These are phyloP conservation scores for Eumerus sabulonum DNA, from an alignment of 2,888 invertebrate species.

Conservation along the genomic window DNA sequence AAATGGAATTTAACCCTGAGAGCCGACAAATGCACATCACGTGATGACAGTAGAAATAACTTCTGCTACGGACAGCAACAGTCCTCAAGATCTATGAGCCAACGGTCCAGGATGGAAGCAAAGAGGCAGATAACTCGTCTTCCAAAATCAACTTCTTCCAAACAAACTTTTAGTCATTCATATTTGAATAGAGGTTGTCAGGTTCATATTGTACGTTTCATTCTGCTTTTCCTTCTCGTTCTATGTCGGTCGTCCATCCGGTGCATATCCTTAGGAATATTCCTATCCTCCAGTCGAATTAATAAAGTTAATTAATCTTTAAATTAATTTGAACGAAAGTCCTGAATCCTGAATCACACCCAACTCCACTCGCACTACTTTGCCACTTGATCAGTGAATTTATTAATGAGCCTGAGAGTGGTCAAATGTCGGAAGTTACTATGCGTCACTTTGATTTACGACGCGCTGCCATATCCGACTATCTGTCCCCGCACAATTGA, in stretches of 20 bases:
- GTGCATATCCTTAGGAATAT: slow-evolving; percentile 30
- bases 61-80: too few relatives aligned
- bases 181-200: slow-evolving; percentile 44
- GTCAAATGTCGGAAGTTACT: slow-evolving; percentile 23
- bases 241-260: slow-evolving; percentile 21
- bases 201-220: neutral
- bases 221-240: too few relatives aligned
- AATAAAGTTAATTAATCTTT: slow-evolving; percentile 56
- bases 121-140: too few relatives aligned
- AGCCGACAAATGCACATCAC: slow-evolving; percentile 16
- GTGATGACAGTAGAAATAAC: slow-evolving; percentile 34
- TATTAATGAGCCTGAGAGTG: slow-evolving; percentile 41
- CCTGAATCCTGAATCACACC: too few relatives aligned
- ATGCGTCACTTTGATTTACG: slow-evolving; percentile 49
- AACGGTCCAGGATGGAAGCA: too few relatives aligned
- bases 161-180: slow-evolving; percentile 56
- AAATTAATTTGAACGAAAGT: slow-evolving; percentile 45
- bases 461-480: neutral
- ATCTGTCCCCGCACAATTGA: too few relatives aligned
- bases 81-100: too few relatives aligned
- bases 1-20: too few relatives aligned
- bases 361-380: neutral
- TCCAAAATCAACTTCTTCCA: slow-evolving; percentile 46
- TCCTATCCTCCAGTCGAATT: slow-evolving; percentile 27
- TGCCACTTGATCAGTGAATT: slow-evolving; percentile 17